A percentile compares a stretch with the other conserved stretches of the same genome.
phyloP scores from a whole-genome alignment of 1,140 invertebrate genomes.

The Thaumetopoea pityocampa region DNA sequence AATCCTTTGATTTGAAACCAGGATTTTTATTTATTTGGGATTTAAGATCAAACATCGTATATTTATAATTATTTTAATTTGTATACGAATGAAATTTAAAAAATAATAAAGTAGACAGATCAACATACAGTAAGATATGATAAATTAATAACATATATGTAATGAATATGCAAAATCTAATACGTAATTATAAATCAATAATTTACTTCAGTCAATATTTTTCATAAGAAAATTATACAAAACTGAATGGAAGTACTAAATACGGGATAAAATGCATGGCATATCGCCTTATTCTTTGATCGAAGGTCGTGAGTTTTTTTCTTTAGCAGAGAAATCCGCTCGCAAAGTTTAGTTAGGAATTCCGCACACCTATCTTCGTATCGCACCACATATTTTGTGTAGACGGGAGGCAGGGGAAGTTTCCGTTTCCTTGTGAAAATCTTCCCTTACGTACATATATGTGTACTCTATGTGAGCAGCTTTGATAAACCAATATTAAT shows the following conservation, averaged over 20 bases:
- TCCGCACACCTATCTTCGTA: conserved; percentile 57
- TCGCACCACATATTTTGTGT: conserved; percentile 53
- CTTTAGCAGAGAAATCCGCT: conserved; percentile 51
- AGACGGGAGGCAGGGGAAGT: conserved; percentile 41
- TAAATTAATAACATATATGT: too few species aligned
- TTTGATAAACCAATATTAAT: conserved; percentile 30
- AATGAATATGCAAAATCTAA: too few species aligned
- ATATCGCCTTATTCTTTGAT: conserved; percentile 17
- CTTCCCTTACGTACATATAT: conserved; percentile 26
- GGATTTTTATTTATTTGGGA: too few species aligned
- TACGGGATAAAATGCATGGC: conserved; percentile 15
- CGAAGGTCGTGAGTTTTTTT: conserved; percentile 45
- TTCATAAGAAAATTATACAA: too few species aligned
- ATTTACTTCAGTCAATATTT: too few species aligned
- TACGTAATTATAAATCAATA: too few species aligned
- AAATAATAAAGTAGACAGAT: too few species aligned
- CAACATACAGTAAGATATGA: too few species aligned
- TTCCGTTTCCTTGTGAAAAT: conserved; percentile 39
- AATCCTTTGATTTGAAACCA: too few species aligned
- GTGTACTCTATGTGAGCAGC: conserved; percentile 29
- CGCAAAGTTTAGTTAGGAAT: conserved; percentile 60
- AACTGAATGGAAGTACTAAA: conserved; percentile 3
- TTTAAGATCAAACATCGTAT: too few species aligned
- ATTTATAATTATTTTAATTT: too few species aligned
- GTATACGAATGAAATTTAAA: too few species aligned